Evolutionary conservation across 2,797 vertebrate genomes (phyloP), one percentile per base, ranked within the genome.

Genomic region (Labeo calbasu): DNA sequence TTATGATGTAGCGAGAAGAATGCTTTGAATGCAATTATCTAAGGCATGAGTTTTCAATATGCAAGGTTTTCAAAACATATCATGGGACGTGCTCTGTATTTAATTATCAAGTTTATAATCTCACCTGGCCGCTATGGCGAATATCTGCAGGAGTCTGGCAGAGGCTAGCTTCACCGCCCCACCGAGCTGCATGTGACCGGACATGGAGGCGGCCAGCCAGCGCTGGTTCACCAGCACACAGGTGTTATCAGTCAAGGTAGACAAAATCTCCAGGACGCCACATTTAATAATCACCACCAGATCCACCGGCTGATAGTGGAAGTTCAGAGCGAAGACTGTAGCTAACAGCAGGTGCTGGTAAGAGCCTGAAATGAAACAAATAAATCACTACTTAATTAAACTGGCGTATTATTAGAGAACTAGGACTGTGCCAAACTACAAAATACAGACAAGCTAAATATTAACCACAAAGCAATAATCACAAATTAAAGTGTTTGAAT

Each of bases 41-140:
- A 55, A 36, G 28, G 19, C 28, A 46, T 57, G 14, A 43, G 36
- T 61, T 77, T 25, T 59, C n/a, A 17, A 57, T 15, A 21, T 43
- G 36, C 25, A 9, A 23, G 14, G 48, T 12, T 70, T 70, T 23
- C 1, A 46, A 13, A 57, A 32, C 32, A 77, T 23, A 5, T 79
- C 19, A 14, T 4, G 17, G 1, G 17, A 48, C 25, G 46, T 5
- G 5, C 43, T 77, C 3, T 25, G 50, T 19, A 25, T 55, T 69
- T 55, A 55, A 69, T 80, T n/a, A 21, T 59, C 5, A 51, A n/a
- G 46, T 76, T n/a, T 19, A 50, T 50, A 50, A 51, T 61, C 87
- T 91, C 85, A 96, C 95, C 95, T 96, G 55, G 95, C 93, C 55
- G 94, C 92, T 36, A 96, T 93, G n/a, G 94, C 95, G 63, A 96